Conservation (phyloP, 2,113 vertebrate genomes). For the Forbesichthys agassizii region DNA sequence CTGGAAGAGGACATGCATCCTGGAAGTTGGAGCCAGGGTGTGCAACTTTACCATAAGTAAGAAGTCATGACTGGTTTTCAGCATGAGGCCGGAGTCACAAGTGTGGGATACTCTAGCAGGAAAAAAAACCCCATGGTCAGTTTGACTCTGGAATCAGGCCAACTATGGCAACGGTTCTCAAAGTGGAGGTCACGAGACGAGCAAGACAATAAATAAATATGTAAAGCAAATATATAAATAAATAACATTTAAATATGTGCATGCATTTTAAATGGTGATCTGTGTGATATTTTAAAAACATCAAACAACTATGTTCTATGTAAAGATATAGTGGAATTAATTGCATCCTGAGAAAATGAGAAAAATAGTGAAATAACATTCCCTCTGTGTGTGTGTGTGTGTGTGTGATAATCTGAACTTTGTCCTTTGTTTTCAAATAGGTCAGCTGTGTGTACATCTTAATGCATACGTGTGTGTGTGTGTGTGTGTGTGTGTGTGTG, state of each 20-base stretch:
- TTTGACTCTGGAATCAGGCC: constrained; percentile 1
- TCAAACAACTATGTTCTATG: too few relatives aligned
- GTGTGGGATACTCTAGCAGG: background rate
- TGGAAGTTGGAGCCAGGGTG: constrained; percentile 7
- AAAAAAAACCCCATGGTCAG: background rate
- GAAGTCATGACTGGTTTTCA: background rate
- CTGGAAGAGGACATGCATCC: constrained; percentile 32
- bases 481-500: too few relatives aligned
- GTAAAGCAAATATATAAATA: too few relatives aligned
- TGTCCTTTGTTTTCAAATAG: too few relatives aligned
- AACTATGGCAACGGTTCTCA: background rate
- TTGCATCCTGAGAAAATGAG: too few relatives aligned
- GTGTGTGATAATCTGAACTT: too few relatives aligned
- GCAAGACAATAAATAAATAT: background rate
- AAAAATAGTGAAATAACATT: too few relatives aligned
- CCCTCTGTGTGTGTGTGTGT: too few relatives aligned
- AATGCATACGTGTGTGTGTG: background rate
- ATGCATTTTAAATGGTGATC: background rate
- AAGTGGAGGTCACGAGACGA: background rate
- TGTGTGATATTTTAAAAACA: too few relatives aligned
- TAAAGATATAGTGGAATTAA: too few relatives aligned
- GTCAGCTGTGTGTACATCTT: too few relatives aligned
- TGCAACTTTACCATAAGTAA: constrained; percentile 15
- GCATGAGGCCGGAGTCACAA: background rate
- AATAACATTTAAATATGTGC: too few relatives aligned